Conservation (phyloP, 1,140 invertebrate species). For the Wiebesia pumilae region DNA sequence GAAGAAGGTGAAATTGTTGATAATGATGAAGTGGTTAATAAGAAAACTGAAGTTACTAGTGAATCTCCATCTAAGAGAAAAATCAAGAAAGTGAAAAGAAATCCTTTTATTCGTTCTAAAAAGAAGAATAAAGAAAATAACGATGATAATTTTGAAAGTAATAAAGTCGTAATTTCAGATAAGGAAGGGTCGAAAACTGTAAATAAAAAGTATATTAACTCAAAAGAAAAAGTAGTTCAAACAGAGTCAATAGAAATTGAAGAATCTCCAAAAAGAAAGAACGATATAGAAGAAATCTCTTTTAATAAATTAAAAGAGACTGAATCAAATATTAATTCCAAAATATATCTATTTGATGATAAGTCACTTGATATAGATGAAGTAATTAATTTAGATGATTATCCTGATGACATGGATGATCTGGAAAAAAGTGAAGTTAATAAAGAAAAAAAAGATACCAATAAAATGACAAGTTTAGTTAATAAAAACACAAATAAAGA, state of each 20-base stretch:
- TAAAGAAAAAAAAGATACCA: conserved; percentile 50
- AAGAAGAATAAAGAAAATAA: conserved; percentile 23
- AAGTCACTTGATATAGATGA: conserved; percentile 64
- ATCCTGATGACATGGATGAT: conserved; percentile 71
- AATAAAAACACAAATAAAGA: conserved; percentile 48
- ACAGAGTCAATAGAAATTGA: conserved; percentile 39
- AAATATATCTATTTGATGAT: conserved; percentile 43
- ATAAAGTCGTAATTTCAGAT: background rate
- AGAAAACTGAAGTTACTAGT: conserved; percentile 65
- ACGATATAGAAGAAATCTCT: background rate
- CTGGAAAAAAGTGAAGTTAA: conserved; percentile 58
- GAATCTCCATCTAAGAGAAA: conserved; percentile 59
- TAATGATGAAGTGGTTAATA: conserved; percentile 54
- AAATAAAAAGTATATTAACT: background rate
- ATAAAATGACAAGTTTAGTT: conserved; percentile 14
- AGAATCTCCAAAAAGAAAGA: conserved; percentile 33
- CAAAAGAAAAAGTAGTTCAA: background rate
- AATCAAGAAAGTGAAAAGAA: conserved; percentile 44
- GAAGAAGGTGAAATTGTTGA: conserved; percentile 52
- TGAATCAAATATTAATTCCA: conserved; percentile 10
- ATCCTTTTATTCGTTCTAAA: conserved; percentile 28
- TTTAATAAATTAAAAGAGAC: background rate
- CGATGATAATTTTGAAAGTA: background rate
- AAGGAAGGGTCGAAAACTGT: background rate
- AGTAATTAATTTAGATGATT: conserved; percentile 73